Evolutionary conservation across 2,113 vertebrate genomes (phyloP).

Genomic region (Hippocampus mohnikei): DNA sequence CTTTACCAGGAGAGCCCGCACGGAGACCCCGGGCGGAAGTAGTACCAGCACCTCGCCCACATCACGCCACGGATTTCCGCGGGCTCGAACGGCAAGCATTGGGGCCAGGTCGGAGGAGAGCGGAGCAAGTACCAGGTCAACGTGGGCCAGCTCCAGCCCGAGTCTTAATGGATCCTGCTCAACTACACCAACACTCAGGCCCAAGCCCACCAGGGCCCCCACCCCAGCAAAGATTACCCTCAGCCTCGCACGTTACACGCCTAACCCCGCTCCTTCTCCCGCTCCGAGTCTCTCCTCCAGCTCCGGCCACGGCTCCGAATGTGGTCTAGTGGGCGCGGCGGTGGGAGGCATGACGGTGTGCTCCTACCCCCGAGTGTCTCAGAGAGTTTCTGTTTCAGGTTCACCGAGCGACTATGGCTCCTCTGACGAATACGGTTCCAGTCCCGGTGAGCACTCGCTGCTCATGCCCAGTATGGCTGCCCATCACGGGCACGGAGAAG

Average conservation of each 20-base stretch:
- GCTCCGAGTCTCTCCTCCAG: constrained; percentile 73
- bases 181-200: constrained; percentile 72
- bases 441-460: constrained; percentile 71
- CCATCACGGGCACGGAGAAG: constrained; percentile 57
- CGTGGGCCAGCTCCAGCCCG: constrained; percentile 73
- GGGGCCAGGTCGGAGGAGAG: constrained; percentile 71
- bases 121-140: constrained; percentile 55
- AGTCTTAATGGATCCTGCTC: constrained; percentile 77
- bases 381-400: constrained; percentile 76
- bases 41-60: constrained; percentile 75
- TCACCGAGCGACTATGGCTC: constrained; percentile 79
- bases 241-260: constrained; percentile 73
- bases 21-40: constrained; percentile 69
- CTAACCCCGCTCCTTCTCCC: constrained; percentile 70
- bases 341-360: constrained; percentile 71
- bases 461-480: constrained; percentile 65
- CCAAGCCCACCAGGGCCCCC: constrained; percentile 74
- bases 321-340: constrained; percentile 69
- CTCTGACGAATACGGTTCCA: constrained; percentile 80
- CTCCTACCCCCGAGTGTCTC: constrained; percentile 72
- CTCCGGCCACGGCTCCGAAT: constrained; percentile 77
- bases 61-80: constrained; percentile 65
- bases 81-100: constrained; percentile 74
- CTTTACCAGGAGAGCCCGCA: constrained; percentile 74
- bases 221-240: constrained; percentile 78